These are phyloP conservation scores for Penelope pileata DNA, from an alignment of 2,113 vertebrate genomes.

Conservation along the genomic window DNA sequence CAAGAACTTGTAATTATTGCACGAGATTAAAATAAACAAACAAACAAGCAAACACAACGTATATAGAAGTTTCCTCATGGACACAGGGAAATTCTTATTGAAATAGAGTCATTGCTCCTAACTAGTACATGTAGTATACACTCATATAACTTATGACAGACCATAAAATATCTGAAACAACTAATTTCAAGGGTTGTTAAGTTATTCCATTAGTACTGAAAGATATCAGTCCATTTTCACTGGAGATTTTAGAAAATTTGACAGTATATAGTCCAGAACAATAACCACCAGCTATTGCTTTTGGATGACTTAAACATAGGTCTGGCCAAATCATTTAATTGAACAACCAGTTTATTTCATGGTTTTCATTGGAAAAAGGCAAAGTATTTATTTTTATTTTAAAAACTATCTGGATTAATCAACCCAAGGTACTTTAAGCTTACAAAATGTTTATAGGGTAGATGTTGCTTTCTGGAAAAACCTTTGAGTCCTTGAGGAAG, in stretches of 20 bases:
- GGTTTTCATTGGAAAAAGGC: not conserved
- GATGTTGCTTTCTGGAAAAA: conserved; percentile 47
- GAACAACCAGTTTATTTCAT: not conserved
- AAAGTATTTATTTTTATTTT: not conserved
- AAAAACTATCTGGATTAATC: not conserved
- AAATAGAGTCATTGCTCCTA: not conserved
- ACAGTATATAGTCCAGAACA: not conserved
- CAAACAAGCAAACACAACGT: not conserved
- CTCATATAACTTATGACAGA: not conserved
- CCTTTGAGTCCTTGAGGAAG: conserved; percentile 6
- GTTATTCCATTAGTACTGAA: not conserved
- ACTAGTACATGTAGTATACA: not conserved
- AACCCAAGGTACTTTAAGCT: not conserved
- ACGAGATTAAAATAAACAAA: not conserved
- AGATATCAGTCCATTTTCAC: not conserved
- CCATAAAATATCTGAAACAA: not conserved
- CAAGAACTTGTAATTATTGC: not conserved
- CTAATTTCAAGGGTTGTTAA: not conserved
- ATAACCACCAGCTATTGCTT: not conserved
- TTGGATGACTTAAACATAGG: not conserved
- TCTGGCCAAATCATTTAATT: not conserved
- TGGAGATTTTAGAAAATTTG: not conserved
- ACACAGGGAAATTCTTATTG: not conserved
- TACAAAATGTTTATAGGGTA: not conserved
- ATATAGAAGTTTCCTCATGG: not conserved